Evolutionary conservation across 2,888 invertebrate species (phyloP).

Genomic region (Phrixothrix hirtus): DNA sequence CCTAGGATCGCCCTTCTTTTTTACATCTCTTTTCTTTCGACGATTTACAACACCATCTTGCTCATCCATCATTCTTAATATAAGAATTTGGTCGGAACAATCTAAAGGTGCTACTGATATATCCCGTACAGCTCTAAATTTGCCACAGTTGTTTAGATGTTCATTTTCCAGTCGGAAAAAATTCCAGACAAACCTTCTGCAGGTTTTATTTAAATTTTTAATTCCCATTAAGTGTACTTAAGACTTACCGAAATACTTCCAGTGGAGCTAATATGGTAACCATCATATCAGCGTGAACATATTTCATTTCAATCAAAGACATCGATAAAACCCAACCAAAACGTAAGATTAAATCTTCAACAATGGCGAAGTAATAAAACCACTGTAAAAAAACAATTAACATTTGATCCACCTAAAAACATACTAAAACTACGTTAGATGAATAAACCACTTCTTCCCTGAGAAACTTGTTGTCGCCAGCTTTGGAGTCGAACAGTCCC

Average conservation of each 20-base stretch:
- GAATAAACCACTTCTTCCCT: conserved; percentile 96
- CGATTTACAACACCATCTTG: conserved; percentile 84
- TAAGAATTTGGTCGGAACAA: conserved; percentile 88
- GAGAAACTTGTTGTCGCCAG: conserved; percentile 88
- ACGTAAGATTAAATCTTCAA: conserved; percentile 90
- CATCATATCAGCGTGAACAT: conserved; percentile 79
- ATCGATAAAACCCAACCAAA: conserved; percentile 93
- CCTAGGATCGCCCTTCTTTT: conserved; percentile 45
- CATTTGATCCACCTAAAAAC: not conserved
- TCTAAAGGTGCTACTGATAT: conserved; percentile 94
- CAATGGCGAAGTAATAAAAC: conserved; percentile 95
- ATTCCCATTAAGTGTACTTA: not conserved
- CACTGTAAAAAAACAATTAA: conserved; percentile 60
- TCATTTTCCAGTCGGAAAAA: conserved; percentile 99
- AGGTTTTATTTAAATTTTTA: conserved; percentile 30
- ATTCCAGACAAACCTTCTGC: conserved; percentile 96
- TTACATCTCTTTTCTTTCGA: conserved; percentile 56
- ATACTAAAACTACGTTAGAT: conserved; percentile 82
- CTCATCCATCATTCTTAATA: conserved; percentile 95
- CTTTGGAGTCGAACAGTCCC: conserved; percentile 91
- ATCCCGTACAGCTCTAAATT: conserved; percentile 96
- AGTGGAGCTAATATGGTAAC: conserved; percentile 80
- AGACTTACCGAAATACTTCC: conserved; percentile 80
- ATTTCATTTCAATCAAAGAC: conserved; percentile 77
- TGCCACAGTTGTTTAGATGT: conserved; percentile 98